Base-by-base conservation (phyloP, 2,113 vertebrate genomes). In the Oriolus oriolus region DNA sequence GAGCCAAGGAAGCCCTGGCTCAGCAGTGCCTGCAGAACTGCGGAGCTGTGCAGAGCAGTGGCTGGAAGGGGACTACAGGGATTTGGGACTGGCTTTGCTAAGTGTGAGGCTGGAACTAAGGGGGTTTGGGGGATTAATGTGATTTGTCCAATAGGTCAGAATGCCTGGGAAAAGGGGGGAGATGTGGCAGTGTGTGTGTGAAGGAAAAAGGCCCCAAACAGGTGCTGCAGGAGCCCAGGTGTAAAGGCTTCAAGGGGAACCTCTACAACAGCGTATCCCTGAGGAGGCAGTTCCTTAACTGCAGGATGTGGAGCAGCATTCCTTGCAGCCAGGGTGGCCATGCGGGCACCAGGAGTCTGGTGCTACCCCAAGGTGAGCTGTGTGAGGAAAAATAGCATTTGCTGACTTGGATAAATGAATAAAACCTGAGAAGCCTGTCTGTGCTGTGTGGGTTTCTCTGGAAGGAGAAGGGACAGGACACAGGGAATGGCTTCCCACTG, bases 121-220 rank as follows among this genome's bases (percentile, higher is more conserved):
- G 30, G 2, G 1, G 7, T 2, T 9, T 15, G 5, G 3, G 10
- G 44, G 5, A 5, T 16, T 35, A 14, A 27, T 7, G 0, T 22
- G 30, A 15, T 56, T 3, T 26, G 1, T 18, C 18, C 23, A 23
- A 4, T 3, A 20, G 21, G 4, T 26, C 5, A 13, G 52, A 23
- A 17, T 37, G 23, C 11, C 6, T 71, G 49, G 11, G 28, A 6
- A 9, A 27, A 42, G 16, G 22, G 11, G 10, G 9, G 28, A 65
- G 42, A 5, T 0, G 5, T 10, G 47, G 24, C 28, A 21, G 33
- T 12, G 33, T 42, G 11, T 7, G 2, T 33, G 4, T 68, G 65
- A 49, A 59, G 30, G 54, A 33, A 39, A 31, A 37, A 54, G 35
- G 6, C 9, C 47, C 3, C 1, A 39, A 2, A 3, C 3, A 16